Evolutionary conservation across 2,797 vertebrate genomes (phyloP), one percentile per base, ranked within the genome.

Genomic region (Peromyscus nudipes): DNA sequence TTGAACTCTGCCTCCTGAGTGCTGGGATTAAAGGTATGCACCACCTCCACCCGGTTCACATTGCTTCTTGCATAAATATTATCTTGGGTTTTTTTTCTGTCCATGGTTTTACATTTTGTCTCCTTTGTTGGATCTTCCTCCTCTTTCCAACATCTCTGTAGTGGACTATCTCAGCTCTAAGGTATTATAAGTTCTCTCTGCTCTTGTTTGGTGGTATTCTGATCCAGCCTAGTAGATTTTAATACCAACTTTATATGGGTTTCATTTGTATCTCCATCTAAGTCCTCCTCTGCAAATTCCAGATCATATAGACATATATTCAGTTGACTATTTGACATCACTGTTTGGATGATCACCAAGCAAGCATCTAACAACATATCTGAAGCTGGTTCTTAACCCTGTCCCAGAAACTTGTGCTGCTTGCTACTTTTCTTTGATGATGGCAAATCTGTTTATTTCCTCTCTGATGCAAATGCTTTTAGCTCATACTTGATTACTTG

Each of bases 101-200:
- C 31, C 34, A 64, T 94, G 16, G 25, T 80, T 92, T 19, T 62
- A 86, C 62, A 79, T 86, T 95, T 34, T 83, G 25, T 96, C 89
- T 49, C 90, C 16, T 65, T 65, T 37, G 43, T 62, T 52, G 23
- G 14, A 29, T 67, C 4, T n/a, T 62, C 16, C n/a, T 75, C 69
- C 23, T 87, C 62, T 84, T 71, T 43, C 23, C 85, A 31, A 67
- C 55, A 19, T 57, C 64, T 77, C 80, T 46, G 90, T 69, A 88
- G 14, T 88, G 21, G 34, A 40, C 25, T 89, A 90, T 81, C 67
- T 94, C 69, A 71, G 52, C 7, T 91, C 57, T 60, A 60, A 60
- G 57, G 57, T 67, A 12, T 94, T 79, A 65, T 46, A 46, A 46
- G 37, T 87, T 94, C 57, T 93, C 4, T 90, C 52, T 89, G 40